Evolutionary conservation across 23 tunicate genomes (phyloP), one percentile per base, ranked within the genome.

Genomic region (Trididemnum clinides): DNA sequence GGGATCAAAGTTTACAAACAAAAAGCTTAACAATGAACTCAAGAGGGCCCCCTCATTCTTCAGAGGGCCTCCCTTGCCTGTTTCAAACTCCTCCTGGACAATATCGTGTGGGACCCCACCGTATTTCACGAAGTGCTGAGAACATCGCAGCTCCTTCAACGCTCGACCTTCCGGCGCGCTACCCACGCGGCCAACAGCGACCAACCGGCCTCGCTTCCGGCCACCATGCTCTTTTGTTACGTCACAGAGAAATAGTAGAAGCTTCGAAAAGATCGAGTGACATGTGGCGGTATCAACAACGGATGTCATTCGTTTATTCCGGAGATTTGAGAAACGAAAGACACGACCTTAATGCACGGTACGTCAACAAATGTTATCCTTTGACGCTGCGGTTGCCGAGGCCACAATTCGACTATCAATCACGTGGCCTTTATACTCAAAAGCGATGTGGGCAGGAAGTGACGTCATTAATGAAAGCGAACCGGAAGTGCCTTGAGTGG

Each of bases 111-210:
- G 38, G 83, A 78, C 81, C 82, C 20, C 92, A 83, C 63, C 87
- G 92, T 35, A 50, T 80, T 0, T 77, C 84, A 71, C 49, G 91
- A 49, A 87, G 91, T 33, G 91, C 91, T 22, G 91, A 87, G 27
- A 44, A 33, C 36, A 28, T 30, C 30, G 80, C 80, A 12, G 4
- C 4, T 34, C 29, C 69, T 50, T 69, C 85, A 72, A 75, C 80
- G 58, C 80, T 28, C 37, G 91, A 87, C 32, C 51, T 87, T 69
- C 85, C 91, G 36, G 57, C 85, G 72, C 91, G 94, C n/a, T 89
- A 89, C 71, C 94, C 94, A 33, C 94, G 94, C 12, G 94, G 94
- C 39, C 94, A 89, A 62, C 94, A 89, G 62, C 80, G 94, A 12
- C 94, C 94, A n/a, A 33, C 85, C 31, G 64, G 73, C 1, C 64